phyloP scores from a whole-genome alignment of 2,113 vertebrate genomes.

The Polypterus senegalus region DNA sequence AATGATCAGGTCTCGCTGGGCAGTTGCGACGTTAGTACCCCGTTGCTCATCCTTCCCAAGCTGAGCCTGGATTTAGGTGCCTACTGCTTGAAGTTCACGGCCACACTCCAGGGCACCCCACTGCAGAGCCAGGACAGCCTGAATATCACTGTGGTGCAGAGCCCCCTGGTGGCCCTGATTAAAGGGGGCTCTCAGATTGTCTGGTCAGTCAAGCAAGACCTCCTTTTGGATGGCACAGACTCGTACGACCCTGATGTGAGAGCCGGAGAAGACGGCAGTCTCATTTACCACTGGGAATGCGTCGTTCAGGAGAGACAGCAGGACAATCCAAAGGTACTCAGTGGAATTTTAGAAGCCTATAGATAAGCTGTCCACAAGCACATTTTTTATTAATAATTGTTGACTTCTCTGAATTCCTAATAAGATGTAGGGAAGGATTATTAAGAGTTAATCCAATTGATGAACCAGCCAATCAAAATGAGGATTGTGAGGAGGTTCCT shows the following conservation, averaged over 20 bases:
- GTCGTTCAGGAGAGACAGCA: slow-evolving; percentile 27
- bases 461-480: too few species aligned
- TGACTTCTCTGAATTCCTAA: too few species aligned
- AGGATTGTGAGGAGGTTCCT: too few species aligned
- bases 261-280: slow-evolving; percentile 19
- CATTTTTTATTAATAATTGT: too few species aligned
- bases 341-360: too few species aligned
- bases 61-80: slow-evolving; percentile 33
- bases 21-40: slow-evolving; percentile 22
- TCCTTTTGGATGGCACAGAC: slow-evolving; percentile 46
- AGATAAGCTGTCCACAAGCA: too few species aligned
- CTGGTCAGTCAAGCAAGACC: slow-evolving; percentile 39
- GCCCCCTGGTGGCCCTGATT: slow-evolving; percentile 42
- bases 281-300: slow-evolving; percentile 45
- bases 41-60: slow-evolving; percentile 40
- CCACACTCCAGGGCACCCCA: slow-evolving; percentile 39
- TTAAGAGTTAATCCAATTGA: too few species aligned
- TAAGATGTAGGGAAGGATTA: too few species aligned
- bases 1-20: slow-evolving; percentile 20
- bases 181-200: slow-evolving; percentile 45
- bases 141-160: slow-evolving; percentile 36
- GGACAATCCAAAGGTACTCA: too few species aligned
- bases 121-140: slow-evolving; percentile 23
- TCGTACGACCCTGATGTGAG: slow-evolving; percentile 49
- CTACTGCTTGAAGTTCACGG: slow-evolving; percentile 48